A percentile compares a stretch with the other conserved stretches of the same genome.
These are phyloP conservation scores for Montipora sp. DNA, from an alignment of 64 coral and sea anemone genomes.

Conservation along the genomic window DNA sequence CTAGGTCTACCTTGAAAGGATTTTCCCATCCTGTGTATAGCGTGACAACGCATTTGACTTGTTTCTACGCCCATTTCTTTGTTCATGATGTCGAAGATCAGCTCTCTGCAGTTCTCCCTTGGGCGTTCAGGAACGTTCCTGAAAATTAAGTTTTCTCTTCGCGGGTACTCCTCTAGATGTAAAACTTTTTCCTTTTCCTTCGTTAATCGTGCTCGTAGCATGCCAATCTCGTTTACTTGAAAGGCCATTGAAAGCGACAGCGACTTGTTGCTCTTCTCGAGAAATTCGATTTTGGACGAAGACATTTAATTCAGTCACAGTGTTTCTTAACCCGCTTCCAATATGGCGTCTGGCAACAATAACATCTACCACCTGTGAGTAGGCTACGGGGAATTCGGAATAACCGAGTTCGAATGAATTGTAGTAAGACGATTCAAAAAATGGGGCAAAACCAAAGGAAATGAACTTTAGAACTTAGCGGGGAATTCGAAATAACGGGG, in stretches of 20 bases:
- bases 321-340: background rate
- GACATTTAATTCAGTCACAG: background rate
- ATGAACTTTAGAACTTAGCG: too few species aligned
- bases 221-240: background rate
- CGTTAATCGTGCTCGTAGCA: background rate
- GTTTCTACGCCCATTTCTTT: constrained; percentile 15
- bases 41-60: background rate
- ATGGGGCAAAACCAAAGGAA: too few species aligned
- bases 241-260: background rate
- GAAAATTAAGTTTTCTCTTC: constrained; percentile 31
- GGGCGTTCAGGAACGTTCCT: background rate
- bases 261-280: background rate
- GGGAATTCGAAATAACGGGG: too few species aligned
- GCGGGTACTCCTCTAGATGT: background rate
- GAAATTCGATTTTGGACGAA: background rate
- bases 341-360: too few species aligned
- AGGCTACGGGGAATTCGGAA: too few species aligned
- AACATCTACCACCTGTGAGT: too few species aligned
- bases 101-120: background rate
- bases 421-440: too few species aligned
- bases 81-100: constrained; percentile 15
- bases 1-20: background rate
- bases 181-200: background rate
- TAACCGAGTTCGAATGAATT: too few species aligned
- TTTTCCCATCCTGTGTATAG: constrained; percentile 1